Conservation (phyloP, 2,113 vertebrate species). For the Eolophus roseicapilla region DNA sequence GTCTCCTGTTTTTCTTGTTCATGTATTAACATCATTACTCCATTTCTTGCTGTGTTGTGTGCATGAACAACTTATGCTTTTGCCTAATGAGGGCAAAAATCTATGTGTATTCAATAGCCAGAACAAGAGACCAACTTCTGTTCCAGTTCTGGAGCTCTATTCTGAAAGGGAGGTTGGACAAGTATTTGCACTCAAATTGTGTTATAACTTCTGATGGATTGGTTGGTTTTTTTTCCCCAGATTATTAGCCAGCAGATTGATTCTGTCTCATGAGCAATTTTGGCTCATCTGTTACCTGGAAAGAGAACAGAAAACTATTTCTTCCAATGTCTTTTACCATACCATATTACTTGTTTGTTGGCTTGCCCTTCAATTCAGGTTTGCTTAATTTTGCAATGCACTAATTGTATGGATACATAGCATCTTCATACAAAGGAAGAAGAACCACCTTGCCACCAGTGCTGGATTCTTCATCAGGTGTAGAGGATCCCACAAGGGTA, state of each 20-base stretch:
- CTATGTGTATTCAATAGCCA: not conserved
- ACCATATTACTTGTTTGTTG: not conserved
- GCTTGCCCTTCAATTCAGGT: not conserved
- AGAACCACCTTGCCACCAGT: not conserved
- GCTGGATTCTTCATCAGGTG: not conserved
- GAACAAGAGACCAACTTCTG: not conserved
- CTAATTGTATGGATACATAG: rapidly evolving
- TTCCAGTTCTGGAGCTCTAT: not conserved
- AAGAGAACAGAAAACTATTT: not conserved
- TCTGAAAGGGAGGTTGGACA: not conserved
- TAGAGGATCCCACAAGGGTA: not conserved
- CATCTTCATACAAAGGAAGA: not conserved
- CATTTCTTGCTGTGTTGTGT: not conserved
- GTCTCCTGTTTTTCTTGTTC: not conserved
- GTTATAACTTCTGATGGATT: not conserved
- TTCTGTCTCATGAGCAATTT: not conserved
- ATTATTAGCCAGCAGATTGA: not conserved
- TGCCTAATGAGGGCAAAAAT: not conserved
- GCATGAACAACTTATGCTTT: not conserved
- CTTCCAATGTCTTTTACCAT: not conserved
- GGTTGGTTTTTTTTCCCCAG: not conserved
- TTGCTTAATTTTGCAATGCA: not conserved
- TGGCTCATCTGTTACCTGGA: not conserved
- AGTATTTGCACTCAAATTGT: not conserved
- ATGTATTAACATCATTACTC: not conserved